These are phyloP conservation scores for Sycophila texana DNA, from an alignment of 2,888 invertebrate genomes.

Conservation along the genomic window DNA sequence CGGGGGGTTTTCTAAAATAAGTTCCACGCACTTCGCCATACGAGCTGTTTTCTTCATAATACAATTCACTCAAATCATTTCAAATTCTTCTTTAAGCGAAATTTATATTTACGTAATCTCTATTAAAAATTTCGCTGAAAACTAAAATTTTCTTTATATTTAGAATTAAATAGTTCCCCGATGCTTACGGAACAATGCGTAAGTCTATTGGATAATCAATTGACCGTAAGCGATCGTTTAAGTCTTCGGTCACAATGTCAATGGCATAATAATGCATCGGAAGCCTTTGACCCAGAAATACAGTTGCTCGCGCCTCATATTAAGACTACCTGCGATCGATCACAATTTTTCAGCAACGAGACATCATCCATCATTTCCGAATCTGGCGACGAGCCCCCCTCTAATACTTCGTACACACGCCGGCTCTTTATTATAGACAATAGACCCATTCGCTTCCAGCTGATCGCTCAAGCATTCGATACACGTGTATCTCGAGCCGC, in stretches of 20 bases:
- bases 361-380: conserved; percentile 57
- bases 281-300: conserved; percentile 48
- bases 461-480: conserved; percentile 39
- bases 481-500: not conserved
- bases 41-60: conserved; percentile 11
- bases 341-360: conserved; percentile 57
- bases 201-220: not conserved
- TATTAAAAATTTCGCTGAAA: no score
- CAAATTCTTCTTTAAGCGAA: not conserved
- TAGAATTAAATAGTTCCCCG: no score
- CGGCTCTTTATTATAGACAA: conserved; percentile 51
- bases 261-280: conserved; percentile 45
- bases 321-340: conserved; percentile 51
- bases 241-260: conserved; percentile 34
- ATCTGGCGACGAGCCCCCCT: conserved; percentile 37
- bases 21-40: conserved; percentile 2
- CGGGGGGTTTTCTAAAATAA: conserved; percentile 38
- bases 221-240: conserved; percentile 10
- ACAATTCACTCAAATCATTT: not conserved
- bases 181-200: not conserved
- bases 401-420: conserved; percentile 1
- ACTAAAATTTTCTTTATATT: no score
- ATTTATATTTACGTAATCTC: no score
- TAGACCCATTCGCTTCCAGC: conserved; percentile 40
- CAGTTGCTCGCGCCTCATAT: conserved; percentile 29